phyloP scores from a whole-genome alignment of 2,113 vertebrate species.

The Campylomormyrus numenius region DNA sequence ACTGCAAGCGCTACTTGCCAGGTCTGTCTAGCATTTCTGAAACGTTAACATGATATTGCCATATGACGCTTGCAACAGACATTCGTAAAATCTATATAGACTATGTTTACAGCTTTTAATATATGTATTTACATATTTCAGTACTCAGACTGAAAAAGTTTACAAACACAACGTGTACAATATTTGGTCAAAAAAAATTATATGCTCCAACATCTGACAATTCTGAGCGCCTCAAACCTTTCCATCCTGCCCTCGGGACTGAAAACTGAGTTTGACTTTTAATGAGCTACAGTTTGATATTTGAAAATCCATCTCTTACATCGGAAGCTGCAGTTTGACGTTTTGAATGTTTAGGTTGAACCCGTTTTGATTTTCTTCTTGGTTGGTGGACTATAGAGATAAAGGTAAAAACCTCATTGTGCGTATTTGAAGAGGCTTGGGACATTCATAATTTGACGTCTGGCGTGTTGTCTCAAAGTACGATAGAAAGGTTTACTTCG shows the following conservation, averaged over 20 bases:
- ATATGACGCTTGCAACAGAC: not conserved
- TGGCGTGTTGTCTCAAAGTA: not conserved
- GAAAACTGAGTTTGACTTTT: not conserved
- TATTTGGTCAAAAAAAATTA: slow-evolving; percentile 3
- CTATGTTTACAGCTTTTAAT: slow-evolving; percentile 10
- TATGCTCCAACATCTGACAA: not conserved
- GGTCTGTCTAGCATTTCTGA: not conserved
- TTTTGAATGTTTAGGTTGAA: not conserved
- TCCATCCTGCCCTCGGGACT: not conserved
- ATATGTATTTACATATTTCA: not conserved
- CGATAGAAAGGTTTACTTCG: not conserved
- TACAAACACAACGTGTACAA: not conserved
- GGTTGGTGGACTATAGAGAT: not conserved
- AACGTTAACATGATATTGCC: not conserved
- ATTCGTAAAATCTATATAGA: slow-evolving; percentile 10
- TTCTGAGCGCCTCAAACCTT: not conserved
- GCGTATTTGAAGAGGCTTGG: not conserved
- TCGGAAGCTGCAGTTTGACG: not conserved
- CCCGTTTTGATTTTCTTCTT: not conserved
- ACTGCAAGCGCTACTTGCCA: not conserved
- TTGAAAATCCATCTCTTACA: not conserved
- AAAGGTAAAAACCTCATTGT: not conserved
- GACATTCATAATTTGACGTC: not conserved
- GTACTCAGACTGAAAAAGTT: not conserved
- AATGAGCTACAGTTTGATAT: not conserved